Conservation (phyloP, 2,113 vertebrate species). For the Vicugna pacos region DNA sequence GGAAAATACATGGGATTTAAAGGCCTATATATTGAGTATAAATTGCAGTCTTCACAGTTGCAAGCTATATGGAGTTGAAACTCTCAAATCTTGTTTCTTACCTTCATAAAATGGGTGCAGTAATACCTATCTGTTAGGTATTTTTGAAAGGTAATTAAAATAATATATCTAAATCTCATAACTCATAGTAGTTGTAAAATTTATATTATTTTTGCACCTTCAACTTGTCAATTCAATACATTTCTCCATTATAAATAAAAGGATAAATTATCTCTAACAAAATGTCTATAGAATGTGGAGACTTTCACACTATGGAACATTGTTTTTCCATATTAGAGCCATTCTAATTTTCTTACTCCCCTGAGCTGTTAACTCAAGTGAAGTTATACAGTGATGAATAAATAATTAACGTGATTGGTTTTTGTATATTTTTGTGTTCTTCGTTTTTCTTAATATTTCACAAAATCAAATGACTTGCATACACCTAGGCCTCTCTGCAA, state of each 20-base stretch:
- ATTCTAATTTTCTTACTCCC: not conserved
- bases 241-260: not conserved
- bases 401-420: conserved; percentile 5
- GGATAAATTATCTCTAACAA: not conserved
- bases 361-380: not conserved
- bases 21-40: not conserved
- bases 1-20: not conserved
- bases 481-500: not conserved
- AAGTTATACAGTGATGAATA: not conserved
- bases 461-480: not conserved
- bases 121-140: not conserved
- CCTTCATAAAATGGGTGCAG: not conserved
- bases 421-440: not conserved
- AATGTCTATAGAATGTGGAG: not conserved
- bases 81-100: not conserved
- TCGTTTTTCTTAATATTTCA: conserved; percentile 8
- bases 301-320: not conserved
- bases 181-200: not conserved
- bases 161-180: not conserved
- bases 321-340: not conserved
- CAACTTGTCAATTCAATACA: not conserved
- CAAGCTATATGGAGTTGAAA: not conserved
- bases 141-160: conserved; percentile 49
- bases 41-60: not conserved
- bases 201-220: not conserved